phyloP scores from a whole-genome alignment of 2,888 invertebrate genomes.

The Drosophila niveifrons region DNA sequence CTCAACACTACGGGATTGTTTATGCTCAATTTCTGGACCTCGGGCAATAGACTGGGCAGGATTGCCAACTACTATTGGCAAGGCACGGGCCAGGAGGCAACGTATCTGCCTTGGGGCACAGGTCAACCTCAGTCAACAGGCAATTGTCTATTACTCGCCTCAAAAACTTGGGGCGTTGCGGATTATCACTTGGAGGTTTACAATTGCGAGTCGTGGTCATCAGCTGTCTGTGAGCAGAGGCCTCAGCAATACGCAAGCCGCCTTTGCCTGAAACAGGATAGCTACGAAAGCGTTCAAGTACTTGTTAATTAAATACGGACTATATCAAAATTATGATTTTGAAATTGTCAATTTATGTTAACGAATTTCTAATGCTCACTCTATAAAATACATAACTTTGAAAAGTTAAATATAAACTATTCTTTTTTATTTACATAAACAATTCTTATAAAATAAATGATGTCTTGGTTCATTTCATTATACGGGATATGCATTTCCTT shows the following conservation, averaged over 20 bases:
- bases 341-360: too few relatives aligned
- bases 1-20: conserved; percentile 4
- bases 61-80: conserved; percentile 52
- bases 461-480: too few relatives aligned
- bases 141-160: background rate
- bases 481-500: too few relatives aligned
- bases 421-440: too few relatives aligned
- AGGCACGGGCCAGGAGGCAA: conserved; percentile 42
- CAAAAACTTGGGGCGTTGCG: background rate
- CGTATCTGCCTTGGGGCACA: conserved; percentile 50
- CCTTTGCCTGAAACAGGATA: background rate
- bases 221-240: conserved; percentile 1
- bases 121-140: background rate
- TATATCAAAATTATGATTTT: too few relatives aligned
- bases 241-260: background rate
- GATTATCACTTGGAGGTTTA: background rate
- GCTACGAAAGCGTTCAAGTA: conserved; percentile 5
- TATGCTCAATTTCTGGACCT: conserved; percentile 52
- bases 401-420: too few relatives aligned
- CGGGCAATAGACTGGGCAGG: conserved; percentile 54
- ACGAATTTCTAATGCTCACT: too few relatives aligned
- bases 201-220: background rate
- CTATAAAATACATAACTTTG: too few relatives aligned
- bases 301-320: background rate
- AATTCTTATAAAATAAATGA: too few relatives aligned